phyloP scores from a whole-genome alignment of 2,888 invertebrate species.

The Trichopria drosophilae region DNA sequence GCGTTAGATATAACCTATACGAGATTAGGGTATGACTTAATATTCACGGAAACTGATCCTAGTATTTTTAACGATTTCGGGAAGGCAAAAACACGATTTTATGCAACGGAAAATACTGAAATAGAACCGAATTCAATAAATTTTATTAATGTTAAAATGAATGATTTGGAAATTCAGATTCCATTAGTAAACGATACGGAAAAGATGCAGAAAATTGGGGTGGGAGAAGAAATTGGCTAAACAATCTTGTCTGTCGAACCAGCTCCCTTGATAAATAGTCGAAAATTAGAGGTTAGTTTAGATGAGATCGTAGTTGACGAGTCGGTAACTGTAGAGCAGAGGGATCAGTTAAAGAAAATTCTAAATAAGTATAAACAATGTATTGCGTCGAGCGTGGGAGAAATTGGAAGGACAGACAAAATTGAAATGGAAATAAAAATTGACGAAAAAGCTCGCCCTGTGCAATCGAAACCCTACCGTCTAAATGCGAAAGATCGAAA shows the following conservation, averaged over 20 bases:
- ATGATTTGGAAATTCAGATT: neutral
- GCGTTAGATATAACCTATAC: slow-evolving; percentile 5
- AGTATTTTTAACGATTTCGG: too few species aligned
- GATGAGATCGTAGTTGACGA: slow-evolving; percentile 7
- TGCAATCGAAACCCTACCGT: slow-evolving; percentile 20
- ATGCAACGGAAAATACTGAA: neutral
- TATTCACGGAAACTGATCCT: slow-evolving; percentile 5
- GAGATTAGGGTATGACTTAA: slow-evolving; percentile 4
- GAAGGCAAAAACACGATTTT: neutral
- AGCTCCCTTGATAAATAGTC: neutral
- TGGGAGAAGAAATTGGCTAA: neutral
- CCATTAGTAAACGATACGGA: slow-evolving; percentile 4
- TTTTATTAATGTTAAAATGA: slow-evolving; percentile 8
- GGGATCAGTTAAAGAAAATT: slow-evolving; percentile 3
- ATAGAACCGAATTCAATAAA: slow-evolving; percentile 6
- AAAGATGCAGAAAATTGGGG: neutral
- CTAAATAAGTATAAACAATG: slow-evolving; percentile 17
- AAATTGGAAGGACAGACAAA: slow-evolving; percentile 15
- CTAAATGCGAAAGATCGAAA: slow-evolving; percentile 15
- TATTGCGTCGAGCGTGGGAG: slow-evolving; percentile 3
- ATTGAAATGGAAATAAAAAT: slow-evolving; percentile 20
- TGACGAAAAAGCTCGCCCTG: slow-evolving; percentile 1
- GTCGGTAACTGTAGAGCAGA: slow-evolving; percentile 5
- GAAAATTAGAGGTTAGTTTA: neutral
- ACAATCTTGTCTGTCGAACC: neutral